Evolutionary conservation across 2,888 invertebrate genomes (phyloP).

Genomic region (Leptinotarsa peninsularis): DNA sequence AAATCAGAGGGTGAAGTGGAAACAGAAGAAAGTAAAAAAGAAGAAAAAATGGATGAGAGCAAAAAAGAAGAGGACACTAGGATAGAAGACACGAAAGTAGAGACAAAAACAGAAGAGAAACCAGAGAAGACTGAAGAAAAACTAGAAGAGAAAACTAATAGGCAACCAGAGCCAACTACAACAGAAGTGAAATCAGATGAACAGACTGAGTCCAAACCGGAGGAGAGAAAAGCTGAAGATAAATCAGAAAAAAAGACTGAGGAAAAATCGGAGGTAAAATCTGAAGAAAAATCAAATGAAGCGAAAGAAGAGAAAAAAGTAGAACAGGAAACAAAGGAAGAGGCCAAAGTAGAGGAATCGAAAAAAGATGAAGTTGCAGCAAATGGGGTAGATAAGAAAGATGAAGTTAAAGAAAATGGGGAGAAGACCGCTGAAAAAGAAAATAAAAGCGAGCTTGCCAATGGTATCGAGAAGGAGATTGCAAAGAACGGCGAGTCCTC

Average conservation of each 20-base stretch:
- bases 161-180: constrained; percentile 4
- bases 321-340: constrained; percentile 23
- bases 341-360: constrained; percentile 8
- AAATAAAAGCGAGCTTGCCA: constrained; percentile 65
- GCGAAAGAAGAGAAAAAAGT: constrained; percentile 21
- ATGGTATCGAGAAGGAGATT: constrained; percentile 52
- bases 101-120: not conserved
- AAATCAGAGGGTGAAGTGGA: constrained; percentile 10
- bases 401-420: constrained; percentile 16
- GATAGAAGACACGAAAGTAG: not conserved
- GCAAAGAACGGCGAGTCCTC: constrained; percentile 41
- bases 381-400: constrained; percentile 17
- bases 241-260: constrained; percentile 16
- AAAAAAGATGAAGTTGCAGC: constrained; percentile 19
- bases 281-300: constrained; percentile 35
- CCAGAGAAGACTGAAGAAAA: constrained; percentile 33
- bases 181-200: not conserved
- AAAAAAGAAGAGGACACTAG: not conserved
- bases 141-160: constrained; percentile 20
- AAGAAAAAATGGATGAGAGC: constrained; percentile 3
- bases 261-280: constrained; percentile 29
- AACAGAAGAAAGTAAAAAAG: not conserved
- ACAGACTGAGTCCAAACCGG: not conserved
- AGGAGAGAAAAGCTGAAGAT: not conserved
- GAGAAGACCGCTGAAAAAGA: constrained; percentile 61